Evolutionary conservation across 2,797 vertebrate species (phyloP).

Genomic region (Trematomus bernacchii): DNA sequence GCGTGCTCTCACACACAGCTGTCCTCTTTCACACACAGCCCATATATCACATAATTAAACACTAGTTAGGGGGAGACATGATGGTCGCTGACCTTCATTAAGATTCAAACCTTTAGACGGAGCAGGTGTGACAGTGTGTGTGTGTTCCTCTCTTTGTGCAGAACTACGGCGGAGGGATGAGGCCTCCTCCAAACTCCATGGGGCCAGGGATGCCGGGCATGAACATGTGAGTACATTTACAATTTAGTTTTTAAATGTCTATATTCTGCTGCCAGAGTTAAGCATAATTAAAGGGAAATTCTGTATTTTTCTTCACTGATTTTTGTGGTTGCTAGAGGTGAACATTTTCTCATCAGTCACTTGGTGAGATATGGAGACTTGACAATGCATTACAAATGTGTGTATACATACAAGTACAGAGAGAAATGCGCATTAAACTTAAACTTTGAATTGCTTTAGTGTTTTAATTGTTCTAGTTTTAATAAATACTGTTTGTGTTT

Average conservation of each 20-base stretch:
- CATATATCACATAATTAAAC: conserved; percentile 62
- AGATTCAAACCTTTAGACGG: conserved; percentile 54
- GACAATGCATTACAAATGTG: not conserved
- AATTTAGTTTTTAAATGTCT: conserved; percentile 7
- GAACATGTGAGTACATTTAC: conserved; percentile 87
- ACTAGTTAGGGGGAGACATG: conserved; percentile 60
- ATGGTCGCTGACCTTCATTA: conserved; percentile 66
- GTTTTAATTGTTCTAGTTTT: not conserved
- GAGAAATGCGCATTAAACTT: not conserved
- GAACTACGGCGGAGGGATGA: conserved; percentile 91
- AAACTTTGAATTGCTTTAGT: not conserved
- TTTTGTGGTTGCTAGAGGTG: not conserved
- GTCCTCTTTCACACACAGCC: conserved; percentile 31
- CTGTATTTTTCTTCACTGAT: not conserved
- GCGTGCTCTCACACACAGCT: conserved; percentile 39
- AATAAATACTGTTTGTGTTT: not conserved
- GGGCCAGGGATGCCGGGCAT: conserved; percentile 91
- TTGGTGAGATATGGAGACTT: not conserved
- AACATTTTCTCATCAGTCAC: not conserved
- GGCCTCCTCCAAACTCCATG: conserved; percentile 91
- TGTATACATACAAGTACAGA: not conserved
- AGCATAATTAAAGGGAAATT: not conserved
- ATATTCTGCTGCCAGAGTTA: not conserved
- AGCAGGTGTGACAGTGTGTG: conserved; percentile 55
- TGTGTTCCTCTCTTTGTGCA: conserved; percentile 71